Conservation (phyloP, 2,797 vertebrate species). For the Alauda arvensis region DNA sequence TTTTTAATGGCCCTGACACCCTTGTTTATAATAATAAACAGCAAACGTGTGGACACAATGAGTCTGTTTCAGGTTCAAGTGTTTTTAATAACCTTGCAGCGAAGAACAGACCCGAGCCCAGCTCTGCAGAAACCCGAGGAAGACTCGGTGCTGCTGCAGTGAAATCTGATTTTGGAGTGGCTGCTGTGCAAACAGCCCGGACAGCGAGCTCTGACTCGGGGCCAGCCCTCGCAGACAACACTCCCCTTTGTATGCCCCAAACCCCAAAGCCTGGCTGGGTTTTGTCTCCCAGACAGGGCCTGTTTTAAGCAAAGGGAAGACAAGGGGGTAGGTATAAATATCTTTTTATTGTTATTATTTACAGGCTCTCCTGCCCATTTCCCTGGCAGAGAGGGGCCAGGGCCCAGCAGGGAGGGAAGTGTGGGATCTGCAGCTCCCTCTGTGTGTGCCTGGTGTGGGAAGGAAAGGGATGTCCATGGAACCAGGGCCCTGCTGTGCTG, state of each 20-base stretch:
- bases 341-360: neutral
- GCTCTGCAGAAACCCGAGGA: constrained; percentile 33
- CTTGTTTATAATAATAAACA: constrained; percentile 61
- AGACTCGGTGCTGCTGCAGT: constrained; percentile 34
- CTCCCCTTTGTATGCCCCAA: neutral
- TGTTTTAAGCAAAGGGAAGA: constrained; percentile 2
- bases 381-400: neutral
- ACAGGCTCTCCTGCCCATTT: neutral
- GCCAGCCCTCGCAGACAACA: constrained; percentile 34
- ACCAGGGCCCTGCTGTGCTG: fast-evolving
- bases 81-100: constrained; percentile 53
- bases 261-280: neutral
- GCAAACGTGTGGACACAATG: constrained; percentile 45
- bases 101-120: constrained; percentile 9
- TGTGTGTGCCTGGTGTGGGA: fast-evolving
- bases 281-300: constrained; percentile 27
- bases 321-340: neutral
- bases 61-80: constrained; percentile 51
- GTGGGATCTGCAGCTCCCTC: neutral
- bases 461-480: fast-evolving
- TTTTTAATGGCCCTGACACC: constrained; percentile 56
- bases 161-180: constrained; percentile 14
- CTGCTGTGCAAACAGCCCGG: constrained; percentile 41
- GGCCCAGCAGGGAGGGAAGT: fast-evolving
- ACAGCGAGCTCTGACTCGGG: neutral